Evolutionary conservation across 2,888 invertebrate genomes (phyloP).

Genomic region (Pherbina coryleti): DNA sequence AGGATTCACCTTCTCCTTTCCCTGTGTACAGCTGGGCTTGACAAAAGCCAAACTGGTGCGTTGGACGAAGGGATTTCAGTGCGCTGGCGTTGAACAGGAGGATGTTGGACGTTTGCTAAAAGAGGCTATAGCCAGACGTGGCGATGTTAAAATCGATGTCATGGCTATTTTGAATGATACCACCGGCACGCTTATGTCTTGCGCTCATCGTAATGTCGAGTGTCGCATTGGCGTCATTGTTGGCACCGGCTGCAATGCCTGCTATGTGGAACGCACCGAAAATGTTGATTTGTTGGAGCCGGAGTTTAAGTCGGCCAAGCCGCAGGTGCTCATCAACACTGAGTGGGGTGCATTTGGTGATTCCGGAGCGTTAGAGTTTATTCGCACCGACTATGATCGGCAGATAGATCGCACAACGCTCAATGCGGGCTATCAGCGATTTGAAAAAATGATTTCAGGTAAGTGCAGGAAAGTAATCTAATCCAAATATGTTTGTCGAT

Average conservation of each 20-base stretch:
- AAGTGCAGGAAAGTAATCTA: not conserved
- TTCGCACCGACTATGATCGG: slow-evolving; percentile 85
- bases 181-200: slow-evolving; percentile 93
- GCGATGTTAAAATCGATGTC: slow-evolving; percentile 85
- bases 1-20: slow-evolving; percentile 98
- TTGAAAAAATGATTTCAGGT: slow-evolving; percentile 94
- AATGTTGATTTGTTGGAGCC: slow-evolving; percentile 84
- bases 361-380: slow-evolving; percentile 85
- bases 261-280: slow-evolving; percentile 89
- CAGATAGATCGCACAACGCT: slow-evolving; percentile 86
- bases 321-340: slow-evolving; percentile 88
- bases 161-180: slow-evolving; percentile 95
- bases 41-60: slow-evolving; percentile 85
- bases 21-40: slow-evolving; percentile 86
- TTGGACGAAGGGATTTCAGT: slow-evolving; percentile 97
- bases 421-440: slow-evolving; percentile 86
- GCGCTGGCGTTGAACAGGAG: slow-evolving; percentile 87
- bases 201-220: slow-evolving; percentile 83
- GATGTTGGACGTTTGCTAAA: slow-evolving; percentile 90
- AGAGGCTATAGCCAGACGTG: slow-evolving; percentile 86
- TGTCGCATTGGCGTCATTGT: slow-evolving; percentile 79
- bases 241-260: slow-evolving; percentile 96
- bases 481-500: not conserved
- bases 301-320: slow-evolving; percentile 70
- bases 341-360: slow-evolving; percentile 99